Conservation (phyloP, 2,797 vertebrate species). For the Myotis vivesi region DNA sequence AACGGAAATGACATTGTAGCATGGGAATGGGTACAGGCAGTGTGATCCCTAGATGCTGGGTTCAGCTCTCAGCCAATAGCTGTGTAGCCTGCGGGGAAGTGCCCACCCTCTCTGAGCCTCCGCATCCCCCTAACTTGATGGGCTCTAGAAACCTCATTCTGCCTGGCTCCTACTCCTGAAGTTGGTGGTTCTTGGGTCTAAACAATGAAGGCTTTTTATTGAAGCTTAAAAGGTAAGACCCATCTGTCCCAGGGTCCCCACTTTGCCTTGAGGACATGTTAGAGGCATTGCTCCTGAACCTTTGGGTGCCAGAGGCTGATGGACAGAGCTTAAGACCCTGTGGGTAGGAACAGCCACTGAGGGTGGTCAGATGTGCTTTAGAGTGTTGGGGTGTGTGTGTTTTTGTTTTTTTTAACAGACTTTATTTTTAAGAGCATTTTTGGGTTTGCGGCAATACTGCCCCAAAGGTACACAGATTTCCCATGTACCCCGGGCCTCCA, state of each 20-base stretch:
- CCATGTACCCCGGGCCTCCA: rapidly evolving
- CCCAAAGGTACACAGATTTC: neutral
- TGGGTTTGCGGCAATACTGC: neutral
- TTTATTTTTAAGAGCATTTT: neutral
- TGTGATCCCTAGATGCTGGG: too few relatives aligned
- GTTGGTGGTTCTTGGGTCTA: neutral
- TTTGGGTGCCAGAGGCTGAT: too few relatives aligned
- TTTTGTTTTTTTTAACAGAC: too few relatives aligned
- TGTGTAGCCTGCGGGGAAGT: neutral
- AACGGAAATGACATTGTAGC: rapidly evolving
- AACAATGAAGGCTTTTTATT: neutral
- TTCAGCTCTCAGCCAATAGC: neutral
- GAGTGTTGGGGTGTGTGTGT: neutral
- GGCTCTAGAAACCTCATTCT: neutral
- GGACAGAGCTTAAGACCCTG: too few relatives aligned
- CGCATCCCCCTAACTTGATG: rapidly evolving
- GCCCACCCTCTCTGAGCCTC: neutral
- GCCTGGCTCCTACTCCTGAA: neutral
- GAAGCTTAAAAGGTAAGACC: neutral
- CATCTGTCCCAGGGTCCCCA: neutral
- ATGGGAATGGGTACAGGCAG: neutral
- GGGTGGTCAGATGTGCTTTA: neutral
- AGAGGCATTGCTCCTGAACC: too few relatives aligned
- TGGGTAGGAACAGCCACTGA: neutral
- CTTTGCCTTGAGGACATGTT: neutral